Evolutionary conservation across 2,888 invertebrate genomes (phyloP), one percentile per base, ranked within the genome.

Genomic region (Orthosia cruda): DNA sequence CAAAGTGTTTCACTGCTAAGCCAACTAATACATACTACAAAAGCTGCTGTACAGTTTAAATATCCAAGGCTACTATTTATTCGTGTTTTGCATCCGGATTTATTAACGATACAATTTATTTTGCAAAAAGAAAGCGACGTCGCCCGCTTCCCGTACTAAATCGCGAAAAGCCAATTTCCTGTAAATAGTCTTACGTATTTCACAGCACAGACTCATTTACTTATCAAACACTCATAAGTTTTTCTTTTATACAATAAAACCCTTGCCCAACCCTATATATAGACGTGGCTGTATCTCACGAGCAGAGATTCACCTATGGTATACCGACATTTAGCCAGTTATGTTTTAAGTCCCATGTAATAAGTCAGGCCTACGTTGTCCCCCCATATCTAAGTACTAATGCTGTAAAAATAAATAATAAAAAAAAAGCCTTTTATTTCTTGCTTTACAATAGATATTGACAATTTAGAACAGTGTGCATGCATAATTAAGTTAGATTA

Each of bases 91-190:
- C 55, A 47, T 32, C 20, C n/a, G 62, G 54, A 76, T 87, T 77
- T 85, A 85, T 78, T 76, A 72, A 78, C 50, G 58, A 59, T 64
- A 81, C 78, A 72, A 86, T 83, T 83, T 81, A 79, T 59, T 52
- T 71, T 40, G 40, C 47, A 64, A 87, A 85, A 81, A 75, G 59
- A 76, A 79, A 77, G 59, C 67, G 50, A 77, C 58, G 62, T 74
- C 64, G 18, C 68, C 62, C 65, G 73, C 67, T 64, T 61, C 59
- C 63, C 55, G 77, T 75, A 87, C 73, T 85, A 87, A 85, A 85
- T 85, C 77, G 77, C 62, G 73, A 67, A 79, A 82, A 86, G 80
- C 74, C 86, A 87, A 86, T 87, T 80, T 87, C 85, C 86, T 74
- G 74, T 69, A 80, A 85, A 69, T 75, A 82, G 73, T 75, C 52